phyloP scores from a whole-genome alignment of 2,888 invertebrate species.

The Acanthoscelides obtectus region DNA sequence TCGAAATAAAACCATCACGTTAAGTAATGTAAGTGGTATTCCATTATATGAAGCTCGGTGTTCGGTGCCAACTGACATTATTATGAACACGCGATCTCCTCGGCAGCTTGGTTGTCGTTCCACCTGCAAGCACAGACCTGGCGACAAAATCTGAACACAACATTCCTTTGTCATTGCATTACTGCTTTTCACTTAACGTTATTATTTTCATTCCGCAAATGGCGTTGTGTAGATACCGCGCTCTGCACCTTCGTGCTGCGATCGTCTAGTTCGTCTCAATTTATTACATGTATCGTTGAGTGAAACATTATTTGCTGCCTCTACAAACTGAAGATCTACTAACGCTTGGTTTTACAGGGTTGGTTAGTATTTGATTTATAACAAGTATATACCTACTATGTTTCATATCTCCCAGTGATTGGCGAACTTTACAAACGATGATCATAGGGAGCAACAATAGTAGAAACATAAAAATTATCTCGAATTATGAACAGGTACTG shows the following conservation, averaged over 20 bases:
- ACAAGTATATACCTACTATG: no score
- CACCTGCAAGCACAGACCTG: constrained; percentile 11
- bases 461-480: no score
- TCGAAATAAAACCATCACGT: constrained; percentile 44
- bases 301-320: not conserved
- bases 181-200: constrained; percentile 17
- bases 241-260: not conserved
- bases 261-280: not conserved
- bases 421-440: no score
- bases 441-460: no score
- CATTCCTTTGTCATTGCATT: constrained; percentile 12
- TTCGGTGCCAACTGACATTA: constrained; percentile 39
- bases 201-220: constrained; percentile 12
- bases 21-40: constrained; percentile 46
- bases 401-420: no score
- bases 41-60: constrained; percentile 39
- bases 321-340: not conserved
- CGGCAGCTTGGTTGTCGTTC: constrained; percentile 6
- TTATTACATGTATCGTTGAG: not conserved
- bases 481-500: no score
- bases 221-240: constrained; percentile 4
- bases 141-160: constrained; percentile 15
- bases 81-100: constrained; percentile 39
- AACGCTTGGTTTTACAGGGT: no score
- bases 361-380: no score